Conservation (phyloP, 2,888 invertebrate species). For the Macaria liturata region DNA sequence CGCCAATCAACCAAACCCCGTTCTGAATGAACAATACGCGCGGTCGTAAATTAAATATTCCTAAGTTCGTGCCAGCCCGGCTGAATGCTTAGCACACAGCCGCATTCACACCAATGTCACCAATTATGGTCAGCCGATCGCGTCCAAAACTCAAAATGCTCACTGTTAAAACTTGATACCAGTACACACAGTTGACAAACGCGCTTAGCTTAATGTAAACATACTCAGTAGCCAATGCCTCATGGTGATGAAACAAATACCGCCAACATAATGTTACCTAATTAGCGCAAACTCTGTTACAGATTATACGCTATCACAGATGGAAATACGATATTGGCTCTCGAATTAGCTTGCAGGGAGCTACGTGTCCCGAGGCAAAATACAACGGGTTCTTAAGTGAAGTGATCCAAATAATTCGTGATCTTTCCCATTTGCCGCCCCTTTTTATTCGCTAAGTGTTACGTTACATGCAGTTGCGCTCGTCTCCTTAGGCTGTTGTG, state of each 20-base stretch:
- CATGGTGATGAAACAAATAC: conserved; percentile 3
- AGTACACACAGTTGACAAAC: conserved; percentile 27
- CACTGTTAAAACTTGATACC: conserved; percentile 29
- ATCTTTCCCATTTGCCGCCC: conserved; percentile 13
- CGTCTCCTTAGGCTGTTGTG: no score
- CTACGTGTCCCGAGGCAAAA: conserved; percentile 39
- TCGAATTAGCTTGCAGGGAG: conserved; percentile 24
- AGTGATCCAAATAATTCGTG: conserved; percentile 11
- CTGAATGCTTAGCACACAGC: conserved; percentile 40
- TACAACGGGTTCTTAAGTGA: conserved; percentile 15
- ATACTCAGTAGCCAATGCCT: conserved; percentile 16
- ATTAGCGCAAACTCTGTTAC: conserved; percentile 25
- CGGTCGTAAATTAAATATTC: conserved; percentile 74
- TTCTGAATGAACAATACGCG: conserved; percentile 78
- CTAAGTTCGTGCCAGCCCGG: conserved; percentile 61
- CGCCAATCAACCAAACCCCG: conserved; percentile 72
- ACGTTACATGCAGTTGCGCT: neutral
- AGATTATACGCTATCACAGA: conserved; percentile 29
- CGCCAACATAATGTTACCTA: conserved; percentile 11
- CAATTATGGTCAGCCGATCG: no score
- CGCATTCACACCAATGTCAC: conserved; percentile 13
- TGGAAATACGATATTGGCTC: conserved; percentile 34
- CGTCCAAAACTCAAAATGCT: conserved; percentile 12
- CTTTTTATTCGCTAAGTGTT: neutral
- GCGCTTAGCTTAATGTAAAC: conserved; percentile 22